Evolutionary conservation across 1,140 invertebrate species (phyloP).

Genomic region (Aphelinus certus): DNA sequence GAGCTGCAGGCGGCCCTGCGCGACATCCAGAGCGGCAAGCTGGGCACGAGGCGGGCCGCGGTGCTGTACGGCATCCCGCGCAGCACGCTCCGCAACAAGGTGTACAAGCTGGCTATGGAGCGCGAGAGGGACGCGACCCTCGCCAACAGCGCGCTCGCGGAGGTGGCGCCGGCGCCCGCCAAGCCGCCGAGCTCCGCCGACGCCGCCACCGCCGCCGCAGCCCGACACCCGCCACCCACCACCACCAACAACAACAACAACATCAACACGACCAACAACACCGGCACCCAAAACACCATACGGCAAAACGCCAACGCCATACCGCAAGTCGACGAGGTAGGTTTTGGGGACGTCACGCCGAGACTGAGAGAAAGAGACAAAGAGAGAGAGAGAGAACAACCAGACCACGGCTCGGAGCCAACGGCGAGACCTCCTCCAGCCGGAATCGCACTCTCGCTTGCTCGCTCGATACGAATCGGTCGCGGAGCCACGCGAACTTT

Average conservation of each 20-base stretch:
- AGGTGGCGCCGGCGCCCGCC: constrained; percentile 51
- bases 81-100: constrained; percentile 94
- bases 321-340: constrained; percentile 63
- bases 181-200: constrained; percentile 42
- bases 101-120: constrained; percentile 86
- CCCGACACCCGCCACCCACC: constrained; percentile 46
- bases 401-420: not conserved
- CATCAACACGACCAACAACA: constrained; percentile 42
- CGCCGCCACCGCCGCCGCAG: constrained; percentile 45
- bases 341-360: constrained; percentile 55
- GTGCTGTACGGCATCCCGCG: constrained; percentile 95
- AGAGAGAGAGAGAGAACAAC: not conserved
- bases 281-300: constrained; percentile 51
- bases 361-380: not conserved
- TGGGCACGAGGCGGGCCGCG: constrained; percentile 90
- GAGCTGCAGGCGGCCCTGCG: constrained; percentile 88
- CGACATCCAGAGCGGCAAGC: constrained; percentile 91
- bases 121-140: constrained; percentile 71
- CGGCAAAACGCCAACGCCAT: constrained; percentile 60
- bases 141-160: constrained; percentile 61
- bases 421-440: too few species aligned
- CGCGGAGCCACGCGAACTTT: too few species aligned
- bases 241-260: constrained; percentile 43
- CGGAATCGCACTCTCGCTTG: too few species aligned
- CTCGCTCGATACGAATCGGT: too few species aligned